Conservation (phyloP, 1,140 invertebrate species). For the Heliconius hewitsoni region DNA sequence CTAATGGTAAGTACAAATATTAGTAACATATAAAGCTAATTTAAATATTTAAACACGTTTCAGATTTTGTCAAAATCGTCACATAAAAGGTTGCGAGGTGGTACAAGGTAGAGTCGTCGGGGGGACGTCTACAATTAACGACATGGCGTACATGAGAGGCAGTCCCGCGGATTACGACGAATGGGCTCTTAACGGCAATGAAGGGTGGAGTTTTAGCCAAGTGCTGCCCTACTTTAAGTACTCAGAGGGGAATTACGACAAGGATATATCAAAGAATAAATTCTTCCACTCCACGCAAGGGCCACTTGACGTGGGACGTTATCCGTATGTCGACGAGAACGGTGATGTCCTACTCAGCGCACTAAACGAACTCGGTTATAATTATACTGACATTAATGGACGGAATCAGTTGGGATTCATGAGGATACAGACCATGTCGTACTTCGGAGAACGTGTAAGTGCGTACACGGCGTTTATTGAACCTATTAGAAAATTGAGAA, state of each 20-base stretch:
- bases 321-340: constrained; percentile 70
- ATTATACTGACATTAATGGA: constrained; percentile 76
- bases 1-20: background rate
- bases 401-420: constrained; percentile 80
- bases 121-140: constrained; percentile 90
- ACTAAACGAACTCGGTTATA: constrained; percentile 73
- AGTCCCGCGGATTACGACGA: constrained; percentile 86
- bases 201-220: constrained; percentile 86
- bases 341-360: constrained; percentile 76
- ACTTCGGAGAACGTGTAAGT: constrained; percentile 78
- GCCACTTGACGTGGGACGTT: constrained; percentile 70
- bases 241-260: constrained; percentile 78
- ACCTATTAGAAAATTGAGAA: constrained; percentile 73
- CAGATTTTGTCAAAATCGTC: constrained; percentile 69
- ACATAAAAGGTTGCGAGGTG: constrained; percentile 61
- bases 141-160: constrained; percentile 90
- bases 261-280: constrained; percentile 71
- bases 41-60: constrained; percentile 31
- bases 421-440: constrained; percentile 73
- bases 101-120: constrained; percentile 86
- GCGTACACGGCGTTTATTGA: constrained; percentile 66
- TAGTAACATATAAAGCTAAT: background rate
- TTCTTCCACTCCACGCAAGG: constrained; percentile 71
- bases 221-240: constrained; percentile 87
- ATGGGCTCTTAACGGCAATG: constrained; percentile 84